Base-by-base conservation (phyloP, 1,140 invertebrate species). In the Bombus turneri region DNA sequence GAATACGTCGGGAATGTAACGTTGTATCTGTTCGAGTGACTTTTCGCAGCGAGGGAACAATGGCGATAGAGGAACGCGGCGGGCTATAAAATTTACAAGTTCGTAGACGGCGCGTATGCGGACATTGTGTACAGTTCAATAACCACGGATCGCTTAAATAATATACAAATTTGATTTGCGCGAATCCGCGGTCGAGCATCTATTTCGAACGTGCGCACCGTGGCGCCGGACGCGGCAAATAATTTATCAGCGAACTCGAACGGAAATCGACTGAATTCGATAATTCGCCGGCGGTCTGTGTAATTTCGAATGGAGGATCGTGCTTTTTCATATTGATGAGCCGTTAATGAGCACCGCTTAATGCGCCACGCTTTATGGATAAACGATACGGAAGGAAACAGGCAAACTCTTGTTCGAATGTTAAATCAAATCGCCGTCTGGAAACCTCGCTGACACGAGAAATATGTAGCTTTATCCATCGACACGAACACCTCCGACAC, bases 251-350 rank as follows among this genome's bases (percentile, higher is more conserved):
- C n/a, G 39, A 47, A 43, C 57, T 73, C 73, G 37, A 53, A 66
- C 81, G 71, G 73, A 76, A 75, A 83, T 83, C 41, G 43, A 73
- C 8, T 37, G 57, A 66, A 76, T 64, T 76, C 43, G n/a, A 81
- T 69, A 71, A 81, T 81, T 31, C 66, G 39, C 1, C 69, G 37
- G 22, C 28, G 12, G 39, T 66, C n/a, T 31, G 1, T 34, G 31
- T 34, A n/a, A 71, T 69, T 47, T 15, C 69, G 39, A 41, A 39
- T 22, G 37, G 37, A 41, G 39, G 69, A 3, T n/a, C 69, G 64
- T 39, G 78, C 39, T 69, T 81, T 81, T 71, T 71, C 43, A 47
- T 62, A 78, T 78, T 64, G 59, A 78, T 13, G 15, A 62, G 57
- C 15, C 13, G 34, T 62, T 59, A 39, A n/a, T 37, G 57, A 78